Base-by-base conservation (phyloP, 2,113 vertebrate genomes). In the Spea bombifrons region DNA sequence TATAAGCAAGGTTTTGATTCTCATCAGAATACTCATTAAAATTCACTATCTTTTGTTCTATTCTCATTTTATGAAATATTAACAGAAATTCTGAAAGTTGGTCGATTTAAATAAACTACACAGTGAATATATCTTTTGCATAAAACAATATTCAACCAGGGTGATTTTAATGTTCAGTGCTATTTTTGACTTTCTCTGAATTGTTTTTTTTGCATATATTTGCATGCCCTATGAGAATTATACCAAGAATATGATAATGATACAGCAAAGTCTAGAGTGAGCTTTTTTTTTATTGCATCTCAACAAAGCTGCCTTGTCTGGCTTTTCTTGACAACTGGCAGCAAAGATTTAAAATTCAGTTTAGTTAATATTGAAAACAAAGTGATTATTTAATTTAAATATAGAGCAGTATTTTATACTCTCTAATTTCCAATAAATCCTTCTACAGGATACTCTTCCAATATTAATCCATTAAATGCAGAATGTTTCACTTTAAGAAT, bases 101-200 rank as follows among this genome's bases (percentile, higher is more conserved):
- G 77, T 86, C 87, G 88, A 89, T 90, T 90, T 90, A 90, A 90
- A 89, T 90, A 86, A 89, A 89, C 87, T 89, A 88, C 89, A 89
- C 87, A 87, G 87, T 87, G 89, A 81, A 84, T 87, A 88, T 74
- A 68, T 86, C 87, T 75, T 93, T 94, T 95, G 94, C 94, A 96
- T 95, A 89, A 91, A 91, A 89, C 89, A 88, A 88, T 89, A 94
- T 94, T 95, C 95, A 96, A 92, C 91, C 86, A 89, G 92, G 93
- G 93, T 93, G 91, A 94, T 96, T 96, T 93, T 94, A 96, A 96
- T 95, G 92, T 90, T 91, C 92, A 93, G 92, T 96, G 94, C 96
- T 98, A 98, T 99, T 99, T 97, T 96, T 97, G 94, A 96, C 93
- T 95, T 95, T 95, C 95, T 94, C 94, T 95, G 95, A 95, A 96